Conservation (phyloP, 1,140 invertebrate genomes). For the Archegozetes longisetosus region DNA sequence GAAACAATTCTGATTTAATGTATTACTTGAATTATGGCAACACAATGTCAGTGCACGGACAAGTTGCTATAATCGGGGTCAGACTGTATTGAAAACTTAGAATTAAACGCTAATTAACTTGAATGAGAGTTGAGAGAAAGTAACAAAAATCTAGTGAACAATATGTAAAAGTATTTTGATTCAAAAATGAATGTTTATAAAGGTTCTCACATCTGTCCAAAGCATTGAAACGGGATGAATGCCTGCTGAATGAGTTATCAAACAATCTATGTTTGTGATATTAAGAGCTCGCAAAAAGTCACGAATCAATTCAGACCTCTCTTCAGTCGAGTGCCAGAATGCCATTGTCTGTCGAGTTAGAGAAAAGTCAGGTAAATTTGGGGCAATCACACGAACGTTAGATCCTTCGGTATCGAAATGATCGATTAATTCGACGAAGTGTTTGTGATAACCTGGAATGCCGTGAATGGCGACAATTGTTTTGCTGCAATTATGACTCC, state of each 20-base stretch:
- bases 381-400: constrained; percentile 5
- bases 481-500: neutral
- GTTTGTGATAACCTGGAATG: constrained; percentile 6
- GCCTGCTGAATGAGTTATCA: neutral
- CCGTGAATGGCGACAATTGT: constrained; percentile 8
- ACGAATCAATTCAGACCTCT: constrained; percentile 1
- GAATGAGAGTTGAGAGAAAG: no score
- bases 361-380: constrained; percentile 7
- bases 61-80: no score
- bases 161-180: no score
- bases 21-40: no score
- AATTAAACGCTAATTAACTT: no score
- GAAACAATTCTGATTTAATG: no score
- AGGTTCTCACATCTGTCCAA: neutral
- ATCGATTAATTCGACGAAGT: constrained; percentile 4
- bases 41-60: no score
- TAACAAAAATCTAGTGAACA: no score
- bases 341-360: constrained; percentile 2
- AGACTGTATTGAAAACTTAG: no score
- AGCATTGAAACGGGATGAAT: neutral
- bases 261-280: constrained; percentile 2
- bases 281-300: neutral
- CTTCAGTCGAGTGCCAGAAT: constrained; percentile 9
- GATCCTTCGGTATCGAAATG: neutral
- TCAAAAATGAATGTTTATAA: no score